Percentiles rank a stretch among this genome's conserved stretches.
Evolutionary conservation across 1,140 invertebrate species (phyloP).

Genomic region (Belonocnema kinseyi): DNA sequence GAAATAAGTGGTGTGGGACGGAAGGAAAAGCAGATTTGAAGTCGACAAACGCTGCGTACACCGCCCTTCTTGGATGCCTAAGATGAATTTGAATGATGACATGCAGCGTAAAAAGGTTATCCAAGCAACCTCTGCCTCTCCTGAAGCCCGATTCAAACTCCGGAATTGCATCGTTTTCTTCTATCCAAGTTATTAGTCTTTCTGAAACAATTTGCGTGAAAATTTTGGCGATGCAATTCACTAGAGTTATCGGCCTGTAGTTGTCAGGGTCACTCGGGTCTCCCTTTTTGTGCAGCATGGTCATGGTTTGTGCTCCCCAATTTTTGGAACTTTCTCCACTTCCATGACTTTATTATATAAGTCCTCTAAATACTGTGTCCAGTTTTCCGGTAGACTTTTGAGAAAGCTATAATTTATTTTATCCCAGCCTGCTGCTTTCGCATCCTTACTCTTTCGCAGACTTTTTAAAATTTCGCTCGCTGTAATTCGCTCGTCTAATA

Average conservation of each 20-base stretch:
- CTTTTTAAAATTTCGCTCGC: too few species aligned
- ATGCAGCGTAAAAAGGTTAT: too few species aligned
- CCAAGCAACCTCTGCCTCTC: conserved; percentile 36
- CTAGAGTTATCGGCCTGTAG: conserved; percentile 43
- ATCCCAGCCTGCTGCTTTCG: too few species aligned
- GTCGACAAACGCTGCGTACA: conserved; percentile 37
- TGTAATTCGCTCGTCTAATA: too few species aligned
- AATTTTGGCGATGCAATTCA: conserved; percentile 35
- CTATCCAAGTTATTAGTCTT: too few species aligned
- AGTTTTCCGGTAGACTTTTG: neutral
- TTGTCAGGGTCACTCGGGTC: conserved; percentile 36
- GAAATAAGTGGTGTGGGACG: conserved; percentile 40
- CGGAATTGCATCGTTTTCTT: too few species aligned
- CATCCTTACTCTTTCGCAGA: too few species aligned
- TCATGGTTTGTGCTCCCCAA: neutral
- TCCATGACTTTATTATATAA: too few species aligned
- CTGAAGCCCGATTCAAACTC: conserved; percentile 34
- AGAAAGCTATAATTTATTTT: too few species aligned
- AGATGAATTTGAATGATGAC: too few species aligned
- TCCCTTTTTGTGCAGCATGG: conserved; percentile 45
- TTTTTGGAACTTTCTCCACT: too few species aligned
- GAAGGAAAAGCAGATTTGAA: conserved; percentile 46
- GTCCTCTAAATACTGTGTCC: neutral
- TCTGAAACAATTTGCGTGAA: conserved; percentile 39
- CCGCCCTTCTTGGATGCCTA: too few species aligned